Conservation (phyloP, 2,113 vertebrate species). For the Lepus timidus region DNA sequence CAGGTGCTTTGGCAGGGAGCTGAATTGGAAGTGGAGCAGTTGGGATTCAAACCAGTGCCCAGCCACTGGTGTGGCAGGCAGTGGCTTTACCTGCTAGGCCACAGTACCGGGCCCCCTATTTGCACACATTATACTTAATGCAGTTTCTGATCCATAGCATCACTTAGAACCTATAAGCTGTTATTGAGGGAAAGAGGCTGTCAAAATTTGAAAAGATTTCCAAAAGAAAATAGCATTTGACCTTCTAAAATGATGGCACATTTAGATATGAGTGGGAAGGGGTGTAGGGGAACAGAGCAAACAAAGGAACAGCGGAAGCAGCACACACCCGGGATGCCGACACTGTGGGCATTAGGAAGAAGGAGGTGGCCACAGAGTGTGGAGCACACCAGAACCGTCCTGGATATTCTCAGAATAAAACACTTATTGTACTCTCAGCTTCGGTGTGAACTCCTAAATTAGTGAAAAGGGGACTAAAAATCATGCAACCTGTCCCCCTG, state of each 20-base stretch:
- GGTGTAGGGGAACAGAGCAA: neutral
- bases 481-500: neutral
- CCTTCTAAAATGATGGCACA: neutral
- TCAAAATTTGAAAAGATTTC: neutral
- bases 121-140: neutral
- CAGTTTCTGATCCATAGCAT: neutral
- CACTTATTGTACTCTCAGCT: neutral
- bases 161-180: neutral
- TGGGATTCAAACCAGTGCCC: too few species aligned
- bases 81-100: too few species aligned
- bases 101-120: too few species aligned
- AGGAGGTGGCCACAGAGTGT: neutral
- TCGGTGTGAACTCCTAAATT: neutral
- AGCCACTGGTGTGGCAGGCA: too few species aligned
- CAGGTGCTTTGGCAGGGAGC: too few species aligned
- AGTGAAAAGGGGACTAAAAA: neutral
- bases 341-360: neutral
- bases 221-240: neutral
- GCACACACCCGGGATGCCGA: neutral
- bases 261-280: neutral
- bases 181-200: neutral
- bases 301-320: neutral
- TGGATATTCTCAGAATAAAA: neutral
- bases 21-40: too few species aligned
- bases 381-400: neutral